phyloP scores from a whole-genome alignment of 37 sponge, comb jelly and placozoan genomes.

The Ianthella basta region DNA sequence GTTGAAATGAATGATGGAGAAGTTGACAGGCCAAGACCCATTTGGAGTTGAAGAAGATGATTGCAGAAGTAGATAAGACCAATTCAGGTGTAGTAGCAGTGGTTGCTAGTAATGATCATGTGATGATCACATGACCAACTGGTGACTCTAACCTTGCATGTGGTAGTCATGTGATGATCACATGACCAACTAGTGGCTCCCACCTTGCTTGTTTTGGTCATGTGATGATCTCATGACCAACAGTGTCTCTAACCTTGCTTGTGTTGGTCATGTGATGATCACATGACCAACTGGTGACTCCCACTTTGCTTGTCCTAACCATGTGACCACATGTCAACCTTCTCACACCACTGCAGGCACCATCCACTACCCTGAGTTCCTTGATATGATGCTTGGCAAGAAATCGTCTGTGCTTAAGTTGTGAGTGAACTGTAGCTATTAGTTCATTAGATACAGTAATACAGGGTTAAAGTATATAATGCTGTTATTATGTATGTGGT shows the following conservation, averaged over 20 bases:
- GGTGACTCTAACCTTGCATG: background rate
- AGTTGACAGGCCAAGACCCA: slow-evolving; percentile 93
- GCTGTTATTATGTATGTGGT: no score
- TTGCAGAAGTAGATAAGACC: slow-evolving; percentile 89
- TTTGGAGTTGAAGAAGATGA: slow-evolving; percentile 96
- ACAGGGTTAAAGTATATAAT: no score
- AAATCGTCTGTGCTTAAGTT: slow-evolving; percentile 83
- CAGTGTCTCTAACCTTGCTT: background rate
- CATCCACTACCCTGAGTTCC: slow-evolving; percentile 89
- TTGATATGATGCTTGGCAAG: slow-evolving; percentile 95
- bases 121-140: slow-evolving; percentile 17
- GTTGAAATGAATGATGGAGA: slow-evolving; percentile 97
- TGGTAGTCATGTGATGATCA: slow-evolving; percentile 8
- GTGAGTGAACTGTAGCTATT: no score
- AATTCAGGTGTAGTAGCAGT: slow-evolving; percentile 76
- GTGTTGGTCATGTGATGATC: background rate
- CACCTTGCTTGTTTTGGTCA: background rate
- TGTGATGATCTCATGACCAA: background rate
- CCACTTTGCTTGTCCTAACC: background rate
- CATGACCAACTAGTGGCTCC: background rate
- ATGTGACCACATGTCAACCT: background rate
- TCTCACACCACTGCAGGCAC: slow-evolving; percentile 65
- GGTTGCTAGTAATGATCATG: background rate
- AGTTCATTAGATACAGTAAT: no score
- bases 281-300: no score